Evolutionary conservation across 2,797 vertebrate species (phyloP), one percentile per base, ranked within the genome.

Genomic region (Dromococcyx pavoninus): DNA sequence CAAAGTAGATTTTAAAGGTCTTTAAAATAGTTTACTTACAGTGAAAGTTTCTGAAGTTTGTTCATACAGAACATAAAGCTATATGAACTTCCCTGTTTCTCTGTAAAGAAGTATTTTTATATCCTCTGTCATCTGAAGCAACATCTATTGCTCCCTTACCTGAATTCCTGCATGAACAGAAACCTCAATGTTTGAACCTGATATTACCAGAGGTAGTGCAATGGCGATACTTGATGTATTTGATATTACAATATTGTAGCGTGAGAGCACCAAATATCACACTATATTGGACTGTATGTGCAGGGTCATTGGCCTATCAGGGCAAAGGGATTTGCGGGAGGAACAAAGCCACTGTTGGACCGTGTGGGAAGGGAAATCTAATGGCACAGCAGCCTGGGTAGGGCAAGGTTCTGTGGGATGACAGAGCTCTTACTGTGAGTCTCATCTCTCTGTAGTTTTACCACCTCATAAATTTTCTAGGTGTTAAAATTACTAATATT

Each of bases 271-370:
- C 35, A 44, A 33, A 28, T 39, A 25, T 48, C 7, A 6, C 3
- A 3, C 28, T 39, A 18, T 57, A 16, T 50, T 19, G 11, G 81
- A 39, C 17, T 0, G 0, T 24, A 17, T n/a, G 23, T 0, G 1
- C 27, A 32, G 19, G 44, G 17, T 33, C 57, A n/a, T 32, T 9
- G 43, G 43, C 25, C 10, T 41, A 33, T 25, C 43, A 25, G 61
- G 17, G 10, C 13, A 25, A 19, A 23, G 21, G 35, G 28, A 48
- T 78, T 51, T 2, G 5, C 21, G 0, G 11, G 37, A 73, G 72
- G 17, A 69, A 23, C 15, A 41, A 69, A 74, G 32, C 28, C 15
- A 6, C 13, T 62, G 37, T 21, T 53, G 54, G 33, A 44, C 28
- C 39, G 46, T 0, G 0, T 50, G 39, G 51, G 61, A 48, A 53